Conservation (phyloP, 1,140 invertebrate genomes). For the Tenebrio molitor region DNA sequence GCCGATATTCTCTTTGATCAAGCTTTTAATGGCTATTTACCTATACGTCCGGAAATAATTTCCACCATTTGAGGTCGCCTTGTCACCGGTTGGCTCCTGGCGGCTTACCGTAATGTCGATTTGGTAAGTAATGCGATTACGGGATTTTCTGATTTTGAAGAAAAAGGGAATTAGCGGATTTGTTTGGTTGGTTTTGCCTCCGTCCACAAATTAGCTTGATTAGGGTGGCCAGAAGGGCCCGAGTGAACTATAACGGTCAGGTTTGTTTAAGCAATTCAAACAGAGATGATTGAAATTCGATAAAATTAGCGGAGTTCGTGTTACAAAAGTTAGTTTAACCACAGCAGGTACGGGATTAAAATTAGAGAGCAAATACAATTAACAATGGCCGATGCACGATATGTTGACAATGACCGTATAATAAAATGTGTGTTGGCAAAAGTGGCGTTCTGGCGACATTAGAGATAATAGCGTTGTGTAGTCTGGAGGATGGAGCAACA, state of each 20-base stretch:
- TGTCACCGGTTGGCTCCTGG: too few species aligned
- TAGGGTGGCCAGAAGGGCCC: too few species aligned
- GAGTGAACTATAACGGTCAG: not conserved
- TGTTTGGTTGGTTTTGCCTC: too few species aligned
- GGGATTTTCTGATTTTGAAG: too few species aligned
- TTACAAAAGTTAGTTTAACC: conserved; percentile 10
- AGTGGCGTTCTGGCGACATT: conserved; percentile 34
- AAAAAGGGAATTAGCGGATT: too few species aligned
- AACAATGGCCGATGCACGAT: conserved; percentile 1
- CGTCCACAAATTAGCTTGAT: too few species aligned
- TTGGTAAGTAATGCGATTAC: too few species aligned
- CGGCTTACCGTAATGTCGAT: too few species aligned
- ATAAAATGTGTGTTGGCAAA: conserved; percentile 24
- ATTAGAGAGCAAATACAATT: conserved; percentile 16
- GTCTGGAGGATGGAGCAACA: conserved; percentile 44
- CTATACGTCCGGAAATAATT: not conserved
- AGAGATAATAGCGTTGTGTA: conserved; percentile 41
- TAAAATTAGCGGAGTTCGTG: conserved; percentile 5
- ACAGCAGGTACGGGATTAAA: conserved; percentile 8
- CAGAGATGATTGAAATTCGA: conserved; percentile 9
- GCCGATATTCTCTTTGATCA: conserved; percentile 9
- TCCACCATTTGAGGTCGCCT: not conserved
- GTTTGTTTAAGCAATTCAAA: conserved; percentile 14
- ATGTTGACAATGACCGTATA: conserved; percentile 19
- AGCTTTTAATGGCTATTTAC: conserved; percentile 12